Evolutionary conservation across 2,797 vertebrate species (phyloP), one percentile per base, ranked within the genome.

Genomic region (Botia kubotai): DNA sequence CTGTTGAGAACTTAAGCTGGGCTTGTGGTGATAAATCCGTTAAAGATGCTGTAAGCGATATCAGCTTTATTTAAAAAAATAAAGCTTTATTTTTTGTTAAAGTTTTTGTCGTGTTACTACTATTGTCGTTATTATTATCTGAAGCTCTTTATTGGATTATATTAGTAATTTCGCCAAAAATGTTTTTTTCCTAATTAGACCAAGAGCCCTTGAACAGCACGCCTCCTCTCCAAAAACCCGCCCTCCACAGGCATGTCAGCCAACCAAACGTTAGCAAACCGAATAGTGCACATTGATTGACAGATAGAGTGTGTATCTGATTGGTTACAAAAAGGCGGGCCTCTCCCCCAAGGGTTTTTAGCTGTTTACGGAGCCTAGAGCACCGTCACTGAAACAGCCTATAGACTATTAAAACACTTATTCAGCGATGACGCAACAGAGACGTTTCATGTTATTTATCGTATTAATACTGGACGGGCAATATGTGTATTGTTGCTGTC

Each of bases 301-400:
- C 36, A 58, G 7, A 10, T 21, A 33, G 12, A 67, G 36, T 1
- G 6, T 3, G 17, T 58, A 58, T 58, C 23, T 46, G 62, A 80
- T 80, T 80, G 78, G 78, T 4, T 74, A 68, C 48, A 66, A 80
- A 80, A 73, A 48, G 21, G 78, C 70, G 70, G 70, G 50, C 50
- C 78, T 50, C 71, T 80, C 70, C 78, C 71, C 62, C 50, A 67
- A 74, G 14, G 58, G 4, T 58, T 62, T 57, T 73, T 58, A 67
- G 17, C 13, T 33, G 71, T 60, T 73, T 46, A 73, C 50, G 65
- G 11, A 29, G 60, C 2, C 23, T n/a, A 46, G 8, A 6, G 26
- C 17, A 26, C 23, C 29, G 67, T 69, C 66, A 60, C n/a, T 10
- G 2, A 39, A 0, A 36, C 8, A 39, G 11, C 43, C 33, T 50